phyloP scores from a whole-genome alignment of 2,113 vertebrate species.

The Muntiacus muntjak region DNA sequence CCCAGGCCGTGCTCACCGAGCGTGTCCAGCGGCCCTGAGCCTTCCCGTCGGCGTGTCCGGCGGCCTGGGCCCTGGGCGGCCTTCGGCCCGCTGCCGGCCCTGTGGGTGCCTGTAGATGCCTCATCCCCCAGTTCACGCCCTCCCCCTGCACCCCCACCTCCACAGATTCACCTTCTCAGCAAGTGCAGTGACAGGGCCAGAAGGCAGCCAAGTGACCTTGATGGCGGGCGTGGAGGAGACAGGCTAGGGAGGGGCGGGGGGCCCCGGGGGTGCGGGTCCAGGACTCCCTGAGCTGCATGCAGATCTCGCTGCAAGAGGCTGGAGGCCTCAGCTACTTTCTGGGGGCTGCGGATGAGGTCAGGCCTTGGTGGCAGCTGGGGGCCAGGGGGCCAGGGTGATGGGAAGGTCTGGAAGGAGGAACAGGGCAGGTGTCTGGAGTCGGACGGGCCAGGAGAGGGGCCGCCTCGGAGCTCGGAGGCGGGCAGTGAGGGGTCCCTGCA shows the following conservation, averaged over 20 bases:
- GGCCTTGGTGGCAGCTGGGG: not conserved
- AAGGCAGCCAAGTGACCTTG: not conserved
- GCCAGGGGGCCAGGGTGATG: not conserved
- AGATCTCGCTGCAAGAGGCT: not conserved
- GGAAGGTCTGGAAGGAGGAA: not conserved
- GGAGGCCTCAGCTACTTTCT: not conserved
- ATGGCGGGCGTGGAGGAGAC: accelerated
- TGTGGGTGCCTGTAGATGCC: accelerated
- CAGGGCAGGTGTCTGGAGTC: no score
- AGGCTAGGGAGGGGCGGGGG: not conserved
- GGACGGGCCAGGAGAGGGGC: not conserved
- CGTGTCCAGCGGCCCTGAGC: no score
- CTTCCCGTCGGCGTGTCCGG: not conserved
- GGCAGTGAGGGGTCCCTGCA: not conserved
- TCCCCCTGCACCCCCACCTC: not conserved
- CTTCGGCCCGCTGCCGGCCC: not conserved
- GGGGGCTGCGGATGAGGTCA: not conserved
- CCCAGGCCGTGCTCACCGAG: not conserved
- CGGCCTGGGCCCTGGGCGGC: not conserved
- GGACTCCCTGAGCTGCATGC: not conserved
- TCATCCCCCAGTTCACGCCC: not conserved
- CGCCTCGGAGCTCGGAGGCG: accelerated
- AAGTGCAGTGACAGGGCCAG: accelerated
- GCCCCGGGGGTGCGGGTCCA: not conserved
- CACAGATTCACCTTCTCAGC: not conserved